Evolutionary conservation across 1,140 invertebrate genomes (phyloP), one percentile per base, ranked within the genome.

Genomic region (Camponotus vicinus): DNA sequence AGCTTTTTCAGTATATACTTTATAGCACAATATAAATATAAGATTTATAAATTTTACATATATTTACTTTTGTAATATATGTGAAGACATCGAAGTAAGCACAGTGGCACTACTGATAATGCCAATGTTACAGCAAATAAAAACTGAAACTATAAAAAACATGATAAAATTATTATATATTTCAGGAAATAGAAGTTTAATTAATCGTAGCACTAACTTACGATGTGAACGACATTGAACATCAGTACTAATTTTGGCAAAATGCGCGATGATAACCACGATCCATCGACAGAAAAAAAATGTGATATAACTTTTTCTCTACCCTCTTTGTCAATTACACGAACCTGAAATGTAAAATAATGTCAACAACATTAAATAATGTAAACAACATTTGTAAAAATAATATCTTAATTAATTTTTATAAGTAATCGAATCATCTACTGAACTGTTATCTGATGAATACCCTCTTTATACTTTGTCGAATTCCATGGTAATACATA

Each of bases 221-320:
- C 98, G 90, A 98, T 95, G 79, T 93, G 94, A 89, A 96, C 97
- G 63, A 97, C 96, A 94, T 98, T 96, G 52, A 96, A 94, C 97
- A 98, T 98, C 4, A 98, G 95, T 37, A 97, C 93, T 77, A 98
- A 94, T 93, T 97, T 96, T 34, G 97, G 95, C 66, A 97, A 93
- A 71, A 98, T 89, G 61, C 95, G 94, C 95, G 98, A 98, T 57
- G 95, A 95, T 45, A 97, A 92, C 90, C 95, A 94, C 18, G 96
- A 96, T 9, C 96, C 97, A 95, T 98, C 98, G 37, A 98, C 94
- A 40, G 98, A 97, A 95, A 98, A 98, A 85, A 96, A 95, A 91
- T 98, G 97, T n/a, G 93, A 94, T 34, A 97, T 91, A 84, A 94
- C 94, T 86, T 95, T 95, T 89, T 96, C 94, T 91, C 96, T 96